Base-by-base conservation (phyloP, 1,140 invertebrate genomes). In the Hormaphis cornu region DNA sequence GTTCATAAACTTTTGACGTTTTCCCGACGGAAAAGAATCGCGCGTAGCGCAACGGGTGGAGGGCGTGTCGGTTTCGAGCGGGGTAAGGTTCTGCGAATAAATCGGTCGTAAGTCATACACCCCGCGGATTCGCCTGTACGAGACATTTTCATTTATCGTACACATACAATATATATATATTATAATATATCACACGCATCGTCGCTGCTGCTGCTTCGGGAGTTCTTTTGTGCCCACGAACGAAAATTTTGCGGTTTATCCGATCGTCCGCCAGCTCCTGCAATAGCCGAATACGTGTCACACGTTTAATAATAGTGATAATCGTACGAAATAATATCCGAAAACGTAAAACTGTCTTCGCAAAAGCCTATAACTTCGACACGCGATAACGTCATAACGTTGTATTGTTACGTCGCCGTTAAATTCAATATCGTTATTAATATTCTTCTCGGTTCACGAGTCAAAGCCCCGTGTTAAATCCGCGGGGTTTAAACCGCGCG, bases 21-120 rank as follows among this genome's bases (percentile, higher is more conserved):
- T 61, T 24, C 58, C 40, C 37, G 14, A 14, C 37, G 37, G n/a
- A n/a, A n/a, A n/a, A n/a, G n/a, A n/a, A n/a, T n/a, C n/a, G n/a
- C n/a, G n/a, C 22, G 8, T 8, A 5, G 24, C 0, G 22, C 8
- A 5, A 24, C 6, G 18, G 20, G 37, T 4, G 40, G 37, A 10
- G 18, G 58, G 26, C 56, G 35, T n/a, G 40, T n/a, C n/a, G n/a
- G n/a, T n/a, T n/a, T 24, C 28, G 8, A 26, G 59, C 6, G 16
- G 16, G 12, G n/a, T n/a, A n/a, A n/a, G n/a, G n/a, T n/a, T n/a
- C n/a, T n/a, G n/a, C 42, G 61, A 66, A 66, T 66, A 66, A 66
- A 66, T 66, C 50, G 61, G 44, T 66, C 61, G 61, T 66, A 66
- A 66, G 61, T 66, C 61, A 66, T 66, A 66, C 40, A 37, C 35